phyloP scores from a whole-genome alignment of 2,888 invertebrate species.

The Bibio marci region DNA sequence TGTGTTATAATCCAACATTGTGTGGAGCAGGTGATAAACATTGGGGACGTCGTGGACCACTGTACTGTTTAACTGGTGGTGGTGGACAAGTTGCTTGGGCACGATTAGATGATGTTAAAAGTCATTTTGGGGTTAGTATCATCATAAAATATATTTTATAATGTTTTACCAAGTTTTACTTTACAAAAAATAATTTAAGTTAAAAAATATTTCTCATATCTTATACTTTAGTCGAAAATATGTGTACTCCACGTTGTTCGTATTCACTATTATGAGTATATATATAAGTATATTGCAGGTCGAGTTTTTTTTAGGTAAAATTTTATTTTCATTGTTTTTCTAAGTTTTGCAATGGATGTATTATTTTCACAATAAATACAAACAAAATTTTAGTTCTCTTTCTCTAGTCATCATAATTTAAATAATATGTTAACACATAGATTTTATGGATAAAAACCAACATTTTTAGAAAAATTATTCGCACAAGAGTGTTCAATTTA shows the following conservation, averaged over 20 bases:
- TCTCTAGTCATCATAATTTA: too few species aligned
- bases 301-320: too few species aligned
- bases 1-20: constrained; percentile 42
- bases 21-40: constrained; percentile 58
- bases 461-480: too few species aligned
- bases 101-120: constrained; percentile 45
- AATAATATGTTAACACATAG: too few species aligned
- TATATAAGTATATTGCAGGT: constrained; percentile 5
- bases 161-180: constrained; percentile 4
- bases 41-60: constrained; percentile 66
- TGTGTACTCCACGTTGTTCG: not conserved
- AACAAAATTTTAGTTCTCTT: too few species aligned
- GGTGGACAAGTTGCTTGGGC: constrained; percentile 73
- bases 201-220: too few species aligned
- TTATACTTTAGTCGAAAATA: not conserved
- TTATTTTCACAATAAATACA: too few species aligned
- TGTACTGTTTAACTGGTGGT: constrained; percentile 61
- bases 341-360: too few species aligned
- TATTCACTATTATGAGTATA: not conserved
- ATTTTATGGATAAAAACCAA: too few species aligned
- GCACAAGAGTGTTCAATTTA: too few species aligned
- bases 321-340: too few species aligned
- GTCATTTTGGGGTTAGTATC: constrained; percentile 43
- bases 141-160: constrained; percentile 8
- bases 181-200: constrained; percentile 4